Evolutionary conservation across 2,888 invertebrate genomes (phyloP).

Genomic region (Allophyes oxyacanthae): DNA sequence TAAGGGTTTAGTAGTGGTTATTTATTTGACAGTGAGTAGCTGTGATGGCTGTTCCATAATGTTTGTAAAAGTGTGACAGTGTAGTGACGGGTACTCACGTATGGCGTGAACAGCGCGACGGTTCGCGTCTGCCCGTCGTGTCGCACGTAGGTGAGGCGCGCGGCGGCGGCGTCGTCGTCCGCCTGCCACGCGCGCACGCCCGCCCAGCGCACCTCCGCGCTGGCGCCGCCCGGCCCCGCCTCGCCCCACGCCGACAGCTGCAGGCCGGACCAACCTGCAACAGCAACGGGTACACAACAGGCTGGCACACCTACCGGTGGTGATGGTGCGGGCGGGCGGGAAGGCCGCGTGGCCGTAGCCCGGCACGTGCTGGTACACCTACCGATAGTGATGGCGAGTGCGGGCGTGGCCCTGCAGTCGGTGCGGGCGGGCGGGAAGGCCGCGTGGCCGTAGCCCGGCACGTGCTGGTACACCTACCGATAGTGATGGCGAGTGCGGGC

Average conservation of each 20-base stretch:
- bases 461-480: constrained; percentile 91
- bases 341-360: constrained; percentile 97
- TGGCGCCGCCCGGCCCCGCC: constrained; percentile 81
- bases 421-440: constrained; percentile 98
- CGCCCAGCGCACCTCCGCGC: constrained; percentile 96
- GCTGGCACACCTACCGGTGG: constrained; percentile 15
- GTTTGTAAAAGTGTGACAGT: no score
- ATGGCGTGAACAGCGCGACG: constrained; percentile 84
- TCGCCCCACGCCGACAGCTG: constrained; percentile 93
- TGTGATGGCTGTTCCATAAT: no score
- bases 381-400: constrained; percentile 93
- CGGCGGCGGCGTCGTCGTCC: constrained; percentile 97
- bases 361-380: constrained; percentile 53
- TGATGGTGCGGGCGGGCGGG: constrained; percentile 95
- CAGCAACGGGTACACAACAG: no score
- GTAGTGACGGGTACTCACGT: constrained; percentile 59
- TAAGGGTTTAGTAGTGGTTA: no score
- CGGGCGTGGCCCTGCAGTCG: constrained; percentile 90
- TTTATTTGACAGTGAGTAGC: no score
- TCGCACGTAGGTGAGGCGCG: constrained; percentile 94
- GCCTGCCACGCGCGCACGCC: constrained; percentile 95
- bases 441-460: constrained; percentile 98
- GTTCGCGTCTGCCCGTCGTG: constrained; percentile 56
- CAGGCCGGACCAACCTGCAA: constrained; percentile 89
- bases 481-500: constrained; percentile 91